Percentiles rank a stretch among this genome's conserved stretches.
Evolutionary conservation across 2,797 vertebrate species (phyloP).

Genomic region (Pipistrellus kuhlii): DNA sequence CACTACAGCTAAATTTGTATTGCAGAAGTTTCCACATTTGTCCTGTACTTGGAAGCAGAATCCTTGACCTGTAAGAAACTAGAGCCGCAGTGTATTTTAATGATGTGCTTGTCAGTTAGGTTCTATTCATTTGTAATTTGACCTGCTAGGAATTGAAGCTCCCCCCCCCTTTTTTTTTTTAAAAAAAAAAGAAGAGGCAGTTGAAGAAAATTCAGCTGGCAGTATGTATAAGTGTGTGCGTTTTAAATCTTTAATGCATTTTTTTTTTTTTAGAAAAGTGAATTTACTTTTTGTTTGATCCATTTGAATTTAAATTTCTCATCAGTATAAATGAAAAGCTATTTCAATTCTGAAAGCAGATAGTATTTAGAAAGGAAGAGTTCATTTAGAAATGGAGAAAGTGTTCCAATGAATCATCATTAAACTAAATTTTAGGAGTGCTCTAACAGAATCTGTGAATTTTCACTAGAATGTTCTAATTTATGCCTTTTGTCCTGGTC

Average conservation of each 20-base stretch:
- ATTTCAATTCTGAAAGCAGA: constrained; percentile 32
- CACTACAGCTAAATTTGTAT: constrained; percentile 42
- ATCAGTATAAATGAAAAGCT: constrained; percentile 45
- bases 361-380: constrained; percentile 19
- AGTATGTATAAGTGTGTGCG: not conserved
- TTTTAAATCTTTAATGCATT: constrained; percentile 17
- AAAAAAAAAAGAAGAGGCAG: not conserved
- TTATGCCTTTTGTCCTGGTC: not conserved
- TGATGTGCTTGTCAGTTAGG: not conserved
- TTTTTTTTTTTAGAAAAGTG: not conserved
- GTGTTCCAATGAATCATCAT: not conserved
- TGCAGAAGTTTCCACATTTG: constrained; percentile 30
- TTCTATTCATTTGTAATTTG: constrained; percentile 44
- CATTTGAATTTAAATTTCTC: constrained; percentile 49
- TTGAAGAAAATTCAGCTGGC: not conserved
- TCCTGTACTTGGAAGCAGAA: constrained; percentile 49
- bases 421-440: constrained; percentile 32
- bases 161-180: not conserved
- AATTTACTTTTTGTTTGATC: not conserved
- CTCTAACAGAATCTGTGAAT: not conserved
- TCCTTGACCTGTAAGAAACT: constrained; percentile 24
- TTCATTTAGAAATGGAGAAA: constrained; percentile 28
- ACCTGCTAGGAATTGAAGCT: not conserved
- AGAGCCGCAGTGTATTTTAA: constrained; percentile 29
- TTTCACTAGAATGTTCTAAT: constrained; percentile 20